Evolutionary conservation across 2,113 vertebrate species (phyloP), one percentile per base, ranked within the genome.

Genomic region (Ardeotis arabs): DNA sequence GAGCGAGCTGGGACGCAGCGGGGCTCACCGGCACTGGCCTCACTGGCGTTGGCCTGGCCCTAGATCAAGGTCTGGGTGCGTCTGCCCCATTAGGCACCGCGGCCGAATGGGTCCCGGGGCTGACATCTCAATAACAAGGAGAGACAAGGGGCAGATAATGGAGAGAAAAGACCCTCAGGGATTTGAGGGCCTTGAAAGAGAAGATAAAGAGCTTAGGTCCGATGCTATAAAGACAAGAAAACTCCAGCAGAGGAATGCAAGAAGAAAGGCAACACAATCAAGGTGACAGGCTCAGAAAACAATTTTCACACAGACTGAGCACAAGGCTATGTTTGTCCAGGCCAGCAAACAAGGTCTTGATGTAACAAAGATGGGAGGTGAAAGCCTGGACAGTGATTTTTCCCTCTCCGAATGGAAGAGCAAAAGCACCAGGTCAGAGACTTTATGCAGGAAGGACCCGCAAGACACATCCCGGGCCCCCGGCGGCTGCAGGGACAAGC

Each of bases 361-460:
- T 4, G 1, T 24, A 49, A 22, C 4, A 0, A 73, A 78, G 25
- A 12, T 14, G 9, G 18, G 56, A 73, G 50, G 20, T 9, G 31
- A 73, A 68, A 86, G 64, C 6, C 60, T 29, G 49, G 12, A 14
- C 25, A 9, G 2, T 13, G 33, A 14, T n/a, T 45, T 49, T 83
- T 39, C 55, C 14, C 44, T 23, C 39, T 78, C 25, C 2, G 3
- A 59, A 68, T 4, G 9, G 37, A 90, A 63, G 39, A 2, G 12
- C 21, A 70, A 74, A 53, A 12, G 20, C 2, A 1, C 27, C 24
- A 29, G 21, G 8, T 39, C 29, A 77, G 50, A 92, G 18, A 23
- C 0, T 1, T 33, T 7, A 22, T 0, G 3, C 12, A 35, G 67
- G 37, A 35, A 50, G 75, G 59, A 67, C 27, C 11, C 0, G 0